These are phyloP conservation scores for Theocolax elegans DNA, from an alignment of 1,140 invertebrate genomes.

Conservation along the genomic window DNA sequence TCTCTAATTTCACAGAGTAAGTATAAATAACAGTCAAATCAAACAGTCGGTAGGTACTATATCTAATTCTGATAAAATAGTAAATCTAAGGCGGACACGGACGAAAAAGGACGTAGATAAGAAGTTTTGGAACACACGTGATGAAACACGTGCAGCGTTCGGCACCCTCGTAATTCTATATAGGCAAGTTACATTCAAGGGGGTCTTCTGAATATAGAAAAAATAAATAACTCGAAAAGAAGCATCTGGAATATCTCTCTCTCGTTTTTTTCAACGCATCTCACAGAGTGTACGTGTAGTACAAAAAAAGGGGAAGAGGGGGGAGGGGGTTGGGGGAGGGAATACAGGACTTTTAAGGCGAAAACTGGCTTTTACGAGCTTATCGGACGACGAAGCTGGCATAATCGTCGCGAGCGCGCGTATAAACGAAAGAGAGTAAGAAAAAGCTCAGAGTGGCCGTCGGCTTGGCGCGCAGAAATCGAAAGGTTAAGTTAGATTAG, in stretches of 20 bases:
- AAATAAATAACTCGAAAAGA: background rate
- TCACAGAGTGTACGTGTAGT: too few species aligned
- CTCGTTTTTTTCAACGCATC: too few species aligned
- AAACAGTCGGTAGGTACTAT: too few species aligned
- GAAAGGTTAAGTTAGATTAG: constrained; percentile 46
- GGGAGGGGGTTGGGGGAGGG: too few species aligned
- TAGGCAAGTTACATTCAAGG: background rate
- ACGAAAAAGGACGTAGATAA: too few species aligned
- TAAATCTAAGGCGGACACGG: too few species aligned
- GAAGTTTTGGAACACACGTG: constrained; percentile 10
- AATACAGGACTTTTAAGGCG: constrained; percentile 31
- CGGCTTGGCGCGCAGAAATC: constrained; percentile 26
- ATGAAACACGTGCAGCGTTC: constrained; percentile 25
- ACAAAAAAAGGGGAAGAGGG: too few species aligned
- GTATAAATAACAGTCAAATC: too few species aligned
- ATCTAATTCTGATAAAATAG: too few species aligned
- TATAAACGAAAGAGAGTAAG: too few species aligned
- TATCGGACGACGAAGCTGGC: constrained; percentile 15
- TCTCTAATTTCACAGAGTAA: too few species aligned
- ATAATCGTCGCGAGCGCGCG: constrained; percentile 15
- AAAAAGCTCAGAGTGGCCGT: background rate
- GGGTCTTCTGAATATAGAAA: too few species aligned
- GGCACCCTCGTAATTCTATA: constrained; percentile 9
- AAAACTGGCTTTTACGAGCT: constrained; percentile 33
- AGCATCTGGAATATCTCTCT: constrained; percentile 7